Evolutionary conservation across 2,797 vertebrate genomes (phyloP), one percentile per base, ranked within the genome.

Genomic region (Enteromius thamalakanensis): DNA sequence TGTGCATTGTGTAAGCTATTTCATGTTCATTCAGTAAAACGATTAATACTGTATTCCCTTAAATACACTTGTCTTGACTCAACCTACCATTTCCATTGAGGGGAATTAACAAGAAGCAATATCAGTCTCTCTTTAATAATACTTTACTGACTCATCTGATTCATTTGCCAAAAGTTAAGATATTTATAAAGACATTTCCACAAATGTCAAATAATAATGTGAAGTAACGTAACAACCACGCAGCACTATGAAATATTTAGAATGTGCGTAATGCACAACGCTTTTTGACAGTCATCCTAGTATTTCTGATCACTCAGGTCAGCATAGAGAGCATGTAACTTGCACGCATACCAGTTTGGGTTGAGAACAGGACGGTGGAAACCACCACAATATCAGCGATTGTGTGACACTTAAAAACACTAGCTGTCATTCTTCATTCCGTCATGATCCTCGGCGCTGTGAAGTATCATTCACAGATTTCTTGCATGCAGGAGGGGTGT

Each of bases 381-480:
- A 23, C 32, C 0, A 37, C 21, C 49, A 58, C 62, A 75, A 79
- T 65, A 32, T n/a, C 75, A 55, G 37, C 29, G 6, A 80, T 55
- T 72, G 15, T 53, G 34, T 68, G 40, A 45, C 26, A 53, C 67
- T 40, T 21, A 34, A 62, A 68, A 49, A 64, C 76, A 71, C 71
- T 32, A 49, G 42, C 67, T 87, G 80, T 72, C 68, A 75, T 45
- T 80, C 78, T 72, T 81, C 45, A 71, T 60, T 67, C 72, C 67
- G 81, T 82, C 70, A 67, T 62, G 17, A 62, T 83, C 29, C 71
- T 68, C 23, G 47, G 26, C 49, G 5, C 40, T 60, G 71, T 75
- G 60, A 83, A 64, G 65, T 81, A 53, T 79, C 79, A 81, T 86
- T 76, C 76, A 79, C 40, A 77, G 45, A 82, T 85, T 85, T 84